These are phyloP conservation scores for Peromyscus aztecus DNA, from an alignment of 2,797 vertebrate species.

Conservation along the genomic window DNA sequence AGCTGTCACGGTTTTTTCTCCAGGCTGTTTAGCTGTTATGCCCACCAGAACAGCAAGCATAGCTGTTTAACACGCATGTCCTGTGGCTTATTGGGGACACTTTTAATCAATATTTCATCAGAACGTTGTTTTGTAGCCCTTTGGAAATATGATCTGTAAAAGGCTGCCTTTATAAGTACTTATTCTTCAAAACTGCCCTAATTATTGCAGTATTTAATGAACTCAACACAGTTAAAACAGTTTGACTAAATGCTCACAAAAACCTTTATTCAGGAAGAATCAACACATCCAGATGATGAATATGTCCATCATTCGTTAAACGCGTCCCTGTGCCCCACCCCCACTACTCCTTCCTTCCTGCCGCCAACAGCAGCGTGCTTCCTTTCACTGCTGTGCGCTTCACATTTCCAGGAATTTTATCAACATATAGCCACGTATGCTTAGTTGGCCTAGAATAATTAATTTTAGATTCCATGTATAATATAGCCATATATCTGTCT, in stretches of 20 bases:
- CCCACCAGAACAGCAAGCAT: not conserved
- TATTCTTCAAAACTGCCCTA: conserved; percentile 1
- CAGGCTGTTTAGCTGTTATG: not conserved
- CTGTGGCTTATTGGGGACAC: conserved; percentile 48
- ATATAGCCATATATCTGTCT: not conserved
- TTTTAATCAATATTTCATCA: conserved; percentile 72
- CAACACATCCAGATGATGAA: not conserved
- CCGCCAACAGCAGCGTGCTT: fast-evolving
- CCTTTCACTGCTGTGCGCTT: fast-evolving
- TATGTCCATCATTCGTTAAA: not conserved
- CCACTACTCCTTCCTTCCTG: not conserved
- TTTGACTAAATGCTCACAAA: not conserved
- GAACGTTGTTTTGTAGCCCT: conserved; percentile 25
- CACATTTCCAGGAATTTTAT: not conserved
- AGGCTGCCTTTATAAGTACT: conserved; percentile 20
- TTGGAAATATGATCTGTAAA: conserved; percentile 64
- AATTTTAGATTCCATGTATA: not conserved
- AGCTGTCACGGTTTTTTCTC: conserved; percentile 31
- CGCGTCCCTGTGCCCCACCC: too few species aligned
- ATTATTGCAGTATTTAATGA: conserved; percentile 44
- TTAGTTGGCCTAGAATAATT: not conserved
- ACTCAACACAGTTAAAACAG: not conserved
- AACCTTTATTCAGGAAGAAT: not conserved
- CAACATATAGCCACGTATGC: not conserved
- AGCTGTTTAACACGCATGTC: conserved; percentile 20